Percentiles rank a stretch among this genome's conserved stretches.
phyloP scores from a whole-genome alignment of 1,140 invertebrate species.

The Eriosoma lanigerum region DNA sequence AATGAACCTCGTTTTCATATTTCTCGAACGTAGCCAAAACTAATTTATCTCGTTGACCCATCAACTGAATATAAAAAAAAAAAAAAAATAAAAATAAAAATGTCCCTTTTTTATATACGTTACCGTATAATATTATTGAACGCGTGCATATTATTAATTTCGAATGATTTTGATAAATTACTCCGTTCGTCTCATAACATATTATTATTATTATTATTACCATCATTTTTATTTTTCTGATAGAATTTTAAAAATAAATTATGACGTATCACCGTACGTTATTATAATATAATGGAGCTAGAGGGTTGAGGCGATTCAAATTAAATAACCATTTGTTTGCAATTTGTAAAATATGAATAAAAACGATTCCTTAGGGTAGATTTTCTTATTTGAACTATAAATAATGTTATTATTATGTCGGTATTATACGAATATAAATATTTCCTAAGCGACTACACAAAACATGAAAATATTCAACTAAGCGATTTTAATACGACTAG shows the following conservation, averaged over 20 bases:
- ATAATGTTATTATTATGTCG: neutral
- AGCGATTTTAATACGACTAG: neutral
- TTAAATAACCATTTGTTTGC: no score
- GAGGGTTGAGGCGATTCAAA: no score
- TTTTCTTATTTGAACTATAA: no score
- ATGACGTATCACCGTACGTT: no score
- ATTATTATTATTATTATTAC: no score
- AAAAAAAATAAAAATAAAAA: no score
- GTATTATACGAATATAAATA: neutral
- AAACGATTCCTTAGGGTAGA: neutral
- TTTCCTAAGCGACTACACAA: neutral
- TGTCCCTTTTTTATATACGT: neutral
- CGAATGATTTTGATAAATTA: neutral
- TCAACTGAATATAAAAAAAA: no score
- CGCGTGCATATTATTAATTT: neutral
- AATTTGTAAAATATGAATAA: neutral
- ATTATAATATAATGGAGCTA: no score
- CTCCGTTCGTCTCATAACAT: neutral
- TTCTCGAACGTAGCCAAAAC: neutral
- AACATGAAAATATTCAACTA: neutral
- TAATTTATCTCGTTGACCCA: neutral
- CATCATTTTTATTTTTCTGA: no score
- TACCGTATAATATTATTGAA: neutral
- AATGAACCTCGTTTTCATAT: conserved; percentile 5
- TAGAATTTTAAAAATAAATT: no score